Evolutionary conservation across 2,888 invertebrate species (phyloP).

Genomic region (Empis stercorea): DNA sequence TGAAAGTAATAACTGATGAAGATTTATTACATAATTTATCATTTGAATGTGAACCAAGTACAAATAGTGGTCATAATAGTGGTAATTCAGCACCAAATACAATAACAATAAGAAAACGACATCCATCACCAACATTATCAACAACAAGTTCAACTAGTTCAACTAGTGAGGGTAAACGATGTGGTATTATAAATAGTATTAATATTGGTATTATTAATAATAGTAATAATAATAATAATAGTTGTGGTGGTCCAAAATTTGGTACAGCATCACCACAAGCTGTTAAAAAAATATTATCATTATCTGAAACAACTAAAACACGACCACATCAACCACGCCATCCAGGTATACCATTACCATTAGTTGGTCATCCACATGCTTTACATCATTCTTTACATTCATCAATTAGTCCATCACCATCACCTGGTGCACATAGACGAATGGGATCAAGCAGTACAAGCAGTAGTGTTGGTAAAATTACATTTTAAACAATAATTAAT

Average conservation of each 20-base stretch:
- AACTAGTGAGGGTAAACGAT: constrained; percentile 60
- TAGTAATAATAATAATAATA: constrained; percentile 24
- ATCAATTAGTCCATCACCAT: constrained; percentile 31
- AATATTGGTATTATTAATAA: constrained; percentile 27
- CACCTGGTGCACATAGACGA: constrained; percentile 44
- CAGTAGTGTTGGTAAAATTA: constrained; percentile 24
- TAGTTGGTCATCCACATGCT: constrained; percentile 34
- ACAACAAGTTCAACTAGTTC: constrained; percentile 86
- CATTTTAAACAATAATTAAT: too few species aligned
- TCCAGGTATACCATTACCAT: constrained; percentile 46
- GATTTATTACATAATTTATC: constrained; percentile 80
- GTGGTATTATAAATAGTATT: constrained; percentile 28
- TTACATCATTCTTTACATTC: constrained; percentile 18
- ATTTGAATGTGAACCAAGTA: constrained; percentile 66
- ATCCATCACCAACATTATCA: constrained; percentile 86
- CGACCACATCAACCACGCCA: constrained; percentile 76
- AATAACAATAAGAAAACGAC: constrained; percentile 54
- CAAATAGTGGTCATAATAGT: constrained; percentile 32
- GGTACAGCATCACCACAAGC: constrained; percentile 90
- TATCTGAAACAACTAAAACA: constrained; percentile 79
- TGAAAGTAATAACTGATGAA: constrained; percentile 80
- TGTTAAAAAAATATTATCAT: constrained; percentile 83
- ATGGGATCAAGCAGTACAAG: constrained; percentile 44
- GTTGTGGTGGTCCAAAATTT: constrained; percentile 46
- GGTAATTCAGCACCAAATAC: constrained; percentile 40